Conservation (phyloP, 2,113 vertebrate species). For the Cygnus atratus region DNA sequence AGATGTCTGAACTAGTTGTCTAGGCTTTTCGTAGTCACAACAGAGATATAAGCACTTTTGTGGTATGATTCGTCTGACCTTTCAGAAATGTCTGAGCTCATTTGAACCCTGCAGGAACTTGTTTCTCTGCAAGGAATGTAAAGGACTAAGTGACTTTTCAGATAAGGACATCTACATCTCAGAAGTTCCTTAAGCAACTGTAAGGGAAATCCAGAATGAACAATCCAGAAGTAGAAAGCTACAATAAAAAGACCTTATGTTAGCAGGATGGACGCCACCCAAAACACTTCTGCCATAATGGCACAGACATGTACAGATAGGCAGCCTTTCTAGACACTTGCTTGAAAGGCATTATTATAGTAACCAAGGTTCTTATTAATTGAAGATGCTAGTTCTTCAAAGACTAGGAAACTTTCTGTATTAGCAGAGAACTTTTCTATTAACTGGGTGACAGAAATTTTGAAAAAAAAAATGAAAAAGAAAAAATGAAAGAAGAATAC, state of each 20-base stretch:
- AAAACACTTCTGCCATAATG: not conserved
- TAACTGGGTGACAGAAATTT: not conserved
- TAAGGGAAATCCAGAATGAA: not conserved
- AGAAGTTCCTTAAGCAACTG: not conserved
- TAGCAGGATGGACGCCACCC: not conserved
- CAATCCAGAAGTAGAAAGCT: not conserved
- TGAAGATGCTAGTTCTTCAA: not conserved
- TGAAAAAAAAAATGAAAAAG: not conserved
- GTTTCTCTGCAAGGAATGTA: not conserved
- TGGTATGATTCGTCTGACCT: constrained; percentile 16
- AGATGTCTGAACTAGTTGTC: not conserved
- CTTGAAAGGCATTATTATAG: not conserved
- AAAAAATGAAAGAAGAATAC: too few relatives aligned
- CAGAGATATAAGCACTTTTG: not conserved
- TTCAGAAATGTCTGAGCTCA: constrained; percentile 2
- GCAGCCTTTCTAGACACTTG: not conserved
- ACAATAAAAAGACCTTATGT: not conserved
- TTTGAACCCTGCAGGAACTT: not conserved
- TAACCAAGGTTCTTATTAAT: not conserved
- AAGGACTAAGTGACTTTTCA: not conserved
- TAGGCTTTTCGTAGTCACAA: not conserved
- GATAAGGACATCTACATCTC: not conserved
- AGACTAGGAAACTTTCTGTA: not conserved
- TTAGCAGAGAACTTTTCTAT: not conserved
- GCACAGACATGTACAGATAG: not conserved